These are phyloP conservation scores for Corythoichthys intestinalis DNA, from an alignment of 2,113 vertebrate genomes.

Conservation along the genomic window DNA sequence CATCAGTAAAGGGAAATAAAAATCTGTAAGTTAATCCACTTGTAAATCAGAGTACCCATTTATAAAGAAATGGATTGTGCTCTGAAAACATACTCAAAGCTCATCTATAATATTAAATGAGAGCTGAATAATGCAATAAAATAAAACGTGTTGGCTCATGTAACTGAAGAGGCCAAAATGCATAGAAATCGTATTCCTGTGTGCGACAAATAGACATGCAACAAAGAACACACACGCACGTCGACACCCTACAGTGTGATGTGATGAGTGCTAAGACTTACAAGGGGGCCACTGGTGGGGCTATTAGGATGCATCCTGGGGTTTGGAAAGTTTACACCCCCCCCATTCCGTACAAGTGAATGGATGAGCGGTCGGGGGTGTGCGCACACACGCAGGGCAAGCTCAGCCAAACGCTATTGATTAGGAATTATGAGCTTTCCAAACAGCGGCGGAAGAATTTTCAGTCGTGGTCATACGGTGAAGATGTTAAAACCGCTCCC, in stretches of 20 bases:
- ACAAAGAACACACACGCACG: slow-evolving; percentile 6
- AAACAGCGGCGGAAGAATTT: slow-evolving; percentile 28
- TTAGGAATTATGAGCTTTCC: slow-evolving; percentile 48
- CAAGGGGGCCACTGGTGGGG: slow-evolving; percentile 19
- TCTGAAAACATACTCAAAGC: no score
- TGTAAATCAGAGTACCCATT: no score
- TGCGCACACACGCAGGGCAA: slow-evolving; percentile 21
- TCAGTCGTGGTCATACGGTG: background rate
- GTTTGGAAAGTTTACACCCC: slow-evolving; percentile 34
- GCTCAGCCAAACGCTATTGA: slow-evolving; percentile 45
- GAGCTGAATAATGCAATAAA: no score
- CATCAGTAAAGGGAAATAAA: no score
- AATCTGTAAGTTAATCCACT: no score
- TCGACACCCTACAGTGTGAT: background rate
- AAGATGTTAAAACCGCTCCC: background rate
- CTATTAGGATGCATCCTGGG: slow-evolving; percentile 43
- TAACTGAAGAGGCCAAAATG: background rate
- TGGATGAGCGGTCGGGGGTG: slow-evolving; percentile 38
- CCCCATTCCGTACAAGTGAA: slow-evolving; percentile 31
- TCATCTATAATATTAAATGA: no score
- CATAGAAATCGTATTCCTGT: background rate
- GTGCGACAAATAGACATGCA: background rate
- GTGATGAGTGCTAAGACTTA: slow-evolving; percentile 16
- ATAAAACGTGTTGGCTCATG: no score
- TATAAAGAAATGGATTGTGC: no score